A percentile compares a stretch with the other conserved stretches of the same genome.
Conservation (phyloP, 1,140 invertebrate genomes). For the Asbolus verrucosus region DNA sequence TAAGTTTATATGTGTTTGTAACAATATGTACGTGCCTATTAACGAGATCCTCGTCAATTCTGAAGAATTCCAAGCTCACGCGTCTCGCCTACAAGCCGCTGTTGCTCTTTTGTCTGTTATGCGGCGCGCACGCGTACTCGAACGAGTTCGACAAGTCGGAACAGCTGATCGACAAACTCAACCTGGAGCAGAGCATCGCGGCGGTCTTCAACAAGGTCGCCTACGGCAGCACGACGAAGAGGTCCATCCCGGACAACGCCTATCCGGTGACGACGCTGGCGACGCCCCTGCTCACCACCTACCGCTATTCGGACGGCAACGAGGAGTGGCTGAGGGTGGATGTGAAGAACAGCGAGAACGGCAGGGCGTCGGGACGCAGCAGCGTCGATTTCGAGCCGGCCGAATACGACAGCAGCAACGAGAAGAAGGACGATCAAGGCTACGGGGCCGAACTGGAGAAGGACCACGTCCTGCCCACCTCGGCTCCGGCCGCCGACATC, state of each 20-base stretch:
- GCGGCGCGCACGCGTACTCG: slow-evolving; percentile 51
- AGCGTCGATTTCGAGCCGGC: slow-evolving; percentile 55
- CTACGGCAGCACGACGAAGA: slow-evolving; percentile 75
- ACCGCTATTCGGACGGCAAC: slow-evolving; percentile 63
- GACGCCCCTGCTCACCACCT: slow-evolving; percentile 71
- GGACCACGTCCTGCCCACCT: slow-evolving; percentile 76
- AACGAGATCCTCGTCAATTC: slow-evolving; percentile 34
- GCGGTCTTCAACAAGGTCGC: slow-evolving; percentile 78
- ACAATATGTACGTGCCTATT: slow-evolving; percentile 55
- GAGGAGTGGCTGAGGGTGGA: slow-evolving; percentile 63
- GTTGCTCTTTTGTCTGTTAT: slow-evolving; percentile 19
- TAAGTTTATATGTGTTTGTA: slow-evolving; percentile 53
- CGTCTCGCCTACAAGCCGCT: slow-evolving; percentile 10
- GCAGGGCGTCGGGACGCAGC: slow-evolving; percentile 41
- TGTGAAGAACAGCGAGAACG: slow-evolving; percentile 54
- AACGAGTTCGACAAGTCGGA: slow-evolving; percentile 62
- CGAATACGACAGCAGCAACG: slow-evolving; percentile 53
- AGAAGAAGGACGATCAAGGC: slow-evolving; percentile 51
- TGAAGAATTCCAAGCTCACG: slow-evolving; percentile 9
- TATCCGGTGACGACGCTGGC: slow-evolving; percentile 73
- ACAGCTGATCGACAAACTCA: slow-evolving; percentile 62
- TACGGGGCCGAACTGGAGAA: slow-evolving; percentile 76
- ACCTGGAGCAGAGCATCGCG: slow-evolving; percentile 73
- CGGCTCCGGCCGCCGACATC: slow-evolving; percentile 78
- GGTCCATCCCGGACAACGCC: slow-evolving; percentile 74